Evolutionary conservation across 2,113 vertebrate species (phyloP).

Genomic region (Tachysurus fulvidraco): DNA sequence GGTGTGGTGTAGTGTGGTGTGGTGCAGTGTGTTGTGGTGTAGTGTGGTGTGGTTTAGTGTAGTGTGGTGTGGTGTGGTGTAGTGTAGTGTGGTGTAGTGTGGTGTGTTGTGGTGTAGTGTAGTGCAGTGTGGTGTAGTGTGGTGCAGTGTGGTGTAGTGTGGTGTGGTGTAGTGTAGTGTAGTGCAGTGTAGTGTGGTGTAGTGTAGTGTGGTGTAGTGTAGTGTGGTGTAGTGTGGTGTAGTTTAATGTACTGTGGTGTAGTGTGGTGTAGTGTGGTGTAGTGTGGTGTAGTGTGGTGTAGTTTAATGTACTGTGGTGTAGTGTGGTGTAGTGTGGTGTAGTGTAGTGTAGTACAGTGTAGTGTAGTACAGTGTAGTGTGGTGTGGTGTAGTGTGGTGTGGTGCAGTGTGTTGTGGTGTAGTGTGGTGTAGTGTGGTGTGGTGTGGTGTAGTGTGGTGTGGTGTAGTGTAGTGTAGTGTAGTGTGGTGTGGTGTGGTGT

Average conservation of each 20-base stretch:
- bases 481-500: no score
- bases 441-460: no score
- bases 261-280: background rate
- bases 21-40: no score
- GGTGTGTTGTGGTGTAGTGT: no score
- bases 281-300: background rate
- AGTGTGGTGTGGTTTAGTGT: no score
- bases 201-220: background rate
- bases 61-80: no score
- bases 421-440: background rate
- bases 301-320: background rate
- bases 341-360: background rate
- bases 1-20: no score
- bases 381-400: background rate
- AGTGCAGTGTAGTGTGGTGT: background rate
- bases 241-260: background rate
- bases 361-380: background rate
- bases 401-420: no score
- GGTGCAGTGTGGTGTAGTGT: background rate
- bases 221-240: background rate
- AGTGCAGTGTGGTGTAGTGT: background rate
- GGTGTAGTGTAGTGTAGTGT: no score
- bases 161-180: background rate
- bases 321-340: background rate
- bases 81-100: no score